These are phyloP conservation scores for Oconnorella tubifera DNA, from an alignment of 2,888 invertebrate genomes.

Conservation along the genomic window DNA sequence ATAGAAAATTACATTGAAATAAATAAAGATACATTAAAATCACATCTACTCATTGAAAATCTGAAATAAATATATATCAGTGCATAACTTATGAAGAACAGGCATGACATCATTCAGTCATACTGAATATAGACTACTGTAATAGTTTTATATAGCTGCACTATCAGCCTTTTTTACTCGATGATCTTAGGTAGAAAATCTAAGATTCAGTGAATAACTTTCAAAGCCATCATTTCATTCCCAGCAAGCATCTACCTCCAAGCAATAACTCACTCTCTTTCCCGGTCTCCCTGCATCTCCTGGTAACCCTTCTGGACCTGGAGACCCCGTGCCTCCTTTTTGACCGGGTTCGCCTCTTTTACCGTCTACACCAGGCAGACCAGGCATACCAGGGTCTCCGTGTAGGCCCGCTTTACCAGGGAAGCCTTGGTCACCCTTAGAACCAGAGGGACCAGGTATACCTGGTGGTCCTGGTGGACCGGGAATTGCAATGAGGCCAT, in stretches of 20 bases:
- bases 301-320: slow-evolving; percentile 64
- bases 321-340: slow-evolving; percentile 51
- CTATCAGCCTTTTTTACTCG: not conserved
- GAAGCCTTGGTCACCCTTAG: slow-evolving; percentile 40
- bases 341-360: slow-evolving; percentile 71
- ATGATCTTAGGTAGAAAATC: not conserved
- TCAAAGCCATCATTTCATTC: not conserved
- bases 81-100: too few species aligned
- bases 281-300: slow-evolving; percentile 57
- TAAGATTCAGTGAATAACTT: not conserved
- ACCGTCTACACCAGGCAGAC: slow-evolving; percentile 69
- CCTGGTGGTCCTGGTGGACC: slow-evolving; percentile 31
- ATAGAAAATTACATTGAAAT: too few species aligned
- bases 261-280: slow-evolving; percentile 21
- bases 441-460: slow-evolving; percentile 30
- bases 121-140: too few species aligned
- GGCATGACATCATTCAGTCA: too few species aligned
- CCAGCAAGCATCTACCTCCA: too few species aligned
- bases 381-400: slow-evolving; percentile 58
- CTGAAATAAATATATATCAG: too few species aligned
- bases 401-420: slow-evolving; percentile 62
- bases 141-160: too few species aligned
- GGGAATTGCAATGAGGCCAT: slow-evolving; percentile 28
- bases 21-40: too few species aligned
- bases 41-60: too few species aligned